A percentile compares a stretch with the other conserved stretches of the same genome.
Evolutionary conservation across 2,113 vertebrate species (phyloP).

Genomic region (Dendropsophus ebraccatus): DNA sequence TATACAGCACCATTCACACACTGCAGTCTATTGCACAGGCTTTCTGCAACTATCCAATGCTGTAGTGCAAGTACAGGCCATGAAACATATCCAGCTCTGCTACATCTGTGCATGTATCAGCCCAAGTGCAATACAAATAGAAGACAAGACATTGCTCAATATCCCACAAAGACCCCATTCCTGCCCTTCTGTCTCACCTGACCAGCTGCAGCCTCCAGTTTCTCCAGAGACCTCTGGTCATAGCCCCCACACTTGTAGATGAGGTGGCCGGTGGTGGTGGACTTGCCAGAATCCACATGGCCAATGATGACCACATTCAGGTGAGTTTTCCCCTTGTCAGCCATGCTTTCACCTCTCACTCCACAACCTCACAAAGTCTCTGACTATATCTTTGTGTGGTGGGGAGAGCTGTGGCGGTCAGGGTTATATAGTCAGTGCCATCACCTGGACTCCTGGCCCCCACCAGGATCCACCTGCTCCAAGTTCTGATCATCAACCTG

Average conservation of each 20-base stretch:
- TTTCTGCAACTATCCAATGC: too few species aligned
- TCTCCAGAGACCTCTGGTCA: slow-evolving; percentile 76
- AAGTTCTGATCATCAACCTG: neutral
- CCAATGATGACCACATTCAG: slow-evolving; percentile 79
- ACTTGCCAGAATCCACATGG: slow-evolving; percentile 81
- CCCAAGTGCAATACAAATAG: too few species aligned
- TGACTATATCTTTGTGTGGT: neutral
- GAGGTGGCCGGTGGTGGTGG: slow-evolving; percentile 78
- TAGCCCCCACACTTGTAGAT: slow-evolving; percentile 79
- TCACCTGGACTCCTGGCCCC: neutral
- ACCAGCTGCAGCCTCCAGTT: slow-evolving; percentile 75
- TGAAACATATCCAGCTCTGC: too few species aligned
- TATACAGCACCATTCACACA: too few species aligned
- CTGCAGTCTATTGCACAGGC: too few species aligned
- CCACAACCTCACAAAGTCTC: neutral
- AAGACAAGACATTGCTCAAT: too few species aligned
- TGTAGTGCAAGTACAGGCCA: too few species aligned
- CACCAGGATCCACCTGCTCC: neutral
- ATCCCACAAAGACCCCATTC: too few species aligned
- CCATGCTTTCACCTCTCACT: neutral
- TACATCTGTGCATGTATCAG: too few species aligned
- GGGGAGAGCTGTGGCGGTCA: neutral
- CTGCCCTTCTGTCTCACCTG: slow-evolving; percentile 68
- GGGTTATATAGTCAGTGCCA: neutral
- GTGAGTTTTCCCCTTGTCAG: slow-evolving; percentile 66